Base-by-base conservation (phyloP, 2,888 invertebrate genomes). In the Ariolimax columbianus region DNA sequence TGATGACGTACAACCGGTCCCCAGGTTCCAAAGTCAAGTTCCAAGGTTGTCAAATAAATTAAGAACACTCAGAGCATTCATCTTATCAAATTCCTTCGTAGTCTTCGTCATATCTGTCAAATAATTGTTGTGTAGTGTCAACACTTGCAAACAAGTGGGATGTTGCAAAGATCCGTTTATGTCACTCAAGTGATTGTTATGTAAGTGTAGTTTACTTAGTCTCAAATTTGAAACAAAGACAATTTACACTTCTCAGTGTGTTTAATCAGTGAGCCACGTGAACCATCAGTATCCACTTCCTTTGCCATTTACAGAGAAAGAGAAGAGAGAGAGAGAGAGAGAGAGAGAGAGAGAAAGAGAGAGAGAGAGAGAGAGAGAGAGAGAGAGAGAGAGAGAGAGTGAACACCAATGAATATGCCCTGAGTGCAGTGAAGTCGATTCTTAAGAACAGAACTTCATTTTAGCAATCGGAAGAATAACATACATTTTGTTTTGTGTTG, bases 41-140 rank as follows among this genome's bases (percentile, higher is more conserved):
- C n/a, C n/a, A n/a, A 93, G 93, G 85, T 94, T 94, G 87, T 93
- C 90, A 85, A 93, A 93, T 72, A 94, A 87, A 90, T 92, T 93
- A 3, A 93, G 89, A 55, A 89, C 91, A 80, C 90, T 88, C 30
- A 93, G 89, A 73, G 89, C 86, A 70, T 91, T 91, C 93, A 93
- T 93, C 73, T 91, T 91, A 33, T 89, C 87, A 82, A 93, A 91
- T 84, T 93, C 93, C 36, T 87, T 87, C 55, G 91, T 88, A 40
- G 92, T 90, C 70, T 84, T 87, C 38, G 92, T 92, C 14, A 93
- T 90, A 82, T 92, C 91, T 43, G 91, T 91, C 33, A 93, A 90
- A 85, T 93, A 93, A 82, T 93, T 93, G 88, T 93, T 93, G 68
- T 93, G 92, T 26, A 93, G 88, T 89, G 92, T 90, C 40, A 93